phyloP scores from a whole-genome alignment of 2,113 vertebrate species.

The Macroglossus sobrinus region DNA sequence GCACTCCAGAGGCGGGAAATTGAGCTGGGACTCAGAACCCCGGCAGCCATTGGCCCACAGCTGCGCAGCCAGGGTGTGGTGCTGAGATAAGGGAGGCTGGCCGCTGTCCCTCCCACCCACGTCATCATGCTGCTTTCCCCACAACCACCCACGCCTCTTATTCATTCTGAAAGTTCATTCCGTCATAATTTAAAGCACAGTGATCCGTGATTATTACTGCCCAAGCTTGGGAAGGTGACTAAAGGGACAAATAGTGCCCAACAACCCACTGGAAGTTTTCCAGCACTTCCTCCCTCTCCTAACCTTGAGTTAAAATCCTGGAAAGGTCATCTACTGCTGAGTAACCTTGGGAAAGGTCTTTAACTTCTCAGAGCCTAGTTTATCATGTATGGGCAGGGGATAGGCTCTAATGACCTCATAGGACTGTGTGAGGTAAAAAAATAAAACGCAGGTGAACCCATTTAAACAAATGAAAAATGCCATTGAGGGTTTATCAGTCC shows the following conservation, averaged over 20 bases:
- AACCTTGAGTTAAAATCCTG: neutral
- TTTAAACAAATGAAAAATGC: neutral
- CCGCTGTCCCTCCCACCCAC: no score
- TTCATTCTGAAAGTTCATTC: neutral
- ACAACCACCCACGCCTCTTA: neutral
- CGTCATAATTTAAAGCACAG: neutral
- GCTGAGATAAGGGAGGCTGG: neutral
- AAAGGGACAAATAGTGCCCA: neutral
- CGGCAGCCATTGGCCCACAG: neutral
- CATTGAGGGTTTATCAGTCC: neutral
- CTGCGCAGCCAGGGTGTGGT: neutral
- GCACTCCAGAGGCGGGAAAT: neutral
- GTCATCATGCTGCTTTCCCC: neutral
- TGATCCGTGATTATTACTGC: neutral
- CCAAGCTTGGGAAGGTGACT: neutral
- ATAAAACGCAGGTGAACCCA: neutral
- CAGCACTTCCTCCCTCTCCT: neutral
- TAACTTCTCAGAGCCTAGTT: neutral
- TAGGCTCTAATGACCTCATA: neutral
- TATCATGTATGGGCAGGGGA: neutral
- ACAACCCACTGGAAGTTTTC: neutral
- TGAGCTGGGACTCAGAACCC: neutral
- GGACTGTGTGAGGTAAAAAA: neutral
- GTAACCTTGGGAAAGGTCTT: neutral
- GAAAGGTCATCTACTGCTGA: neutral